Conservation (phyloP, 2,797 vertebrate species). For the Xerus rutilus region DNA sequence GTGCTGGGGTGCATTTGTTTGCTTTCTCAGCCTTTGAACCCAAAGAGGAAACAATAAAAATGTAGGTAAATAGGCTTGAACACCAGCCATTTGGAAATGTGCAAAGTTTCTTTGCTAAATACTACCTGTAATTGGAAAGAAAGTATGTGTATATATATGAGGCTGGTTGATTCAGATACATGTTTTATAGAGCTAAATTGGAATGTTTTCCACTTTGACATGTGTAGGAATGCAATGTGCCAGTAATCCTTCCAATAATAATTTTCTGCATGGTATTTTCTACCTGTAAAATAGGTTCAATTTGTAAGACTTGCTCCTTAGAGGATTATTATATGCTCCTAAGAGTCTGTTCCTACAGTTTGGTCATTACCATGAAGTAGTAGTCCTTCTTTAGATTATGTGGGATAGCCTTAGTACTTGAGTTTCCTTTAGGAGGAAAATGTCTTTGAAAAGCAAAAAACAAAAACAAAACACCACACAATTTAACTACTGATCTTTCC, state of each 20-base stretch:
- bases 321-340: slow-evolving; percentile 34
- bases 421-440: slow-evolving; percentile 47
- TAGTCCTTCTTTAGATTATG: background rate
- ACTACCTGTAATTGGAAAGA: background rate
- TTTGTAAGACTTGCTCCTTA: slow-evolving; percentile 51
- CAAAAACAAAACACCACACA: background rate
- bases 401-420: background rate
- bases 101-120: slow-evolving; percentile 27
- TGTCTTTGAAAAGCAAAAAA: background rate
- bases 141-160: background rate
- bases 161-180: background rate
- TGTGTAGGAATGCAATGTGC: background rate
- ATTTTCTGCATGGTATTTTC: slow-evolving; percentile 53
- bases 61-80: background rate
- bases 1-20: background rate
- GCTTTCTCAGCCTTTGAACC: background rate
- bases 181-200: background rate
- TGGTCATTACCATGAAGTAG: slow-evolving; percentile 38
- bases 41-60: background rate
- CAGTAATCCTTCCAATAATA: slow-evolving; percentile 6
- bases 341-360: slow-evolving; percentile 11
- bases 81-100: background rate
- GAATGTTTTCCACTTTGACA: background rate
- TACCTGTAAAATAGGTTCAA: slow-evolving; percentile 54
- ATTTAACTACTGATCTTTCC: background rate